Percentiles rank a stretch among this genome's conserved stretches.
Conservation (phyloP, 53 echinoderm and acorn worm species). For the Pentamera pediparva region DNA sequence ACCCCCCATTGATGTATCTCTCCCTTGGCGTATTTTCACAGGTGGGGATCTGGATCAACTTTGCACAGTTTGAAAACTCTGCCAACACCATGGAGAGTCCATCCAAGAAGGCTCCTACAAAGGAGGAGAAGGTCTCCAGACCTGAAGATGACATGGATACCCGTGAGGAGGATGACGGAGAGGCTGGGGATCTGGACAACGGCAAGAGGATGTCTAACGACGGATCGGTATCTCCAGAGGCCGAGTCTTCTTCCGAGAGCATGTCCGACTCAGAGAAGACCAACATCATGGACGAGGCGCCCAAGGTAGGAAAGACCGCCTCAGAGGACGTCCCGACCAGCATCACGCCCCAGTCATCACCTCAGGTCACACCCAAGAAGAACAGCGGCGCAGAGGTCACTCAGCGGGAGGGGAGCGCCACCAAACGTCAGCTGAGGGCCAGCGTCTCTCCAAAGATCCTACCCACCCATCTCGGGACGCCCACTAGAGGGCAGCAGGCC, state of each 20-base stretch:
- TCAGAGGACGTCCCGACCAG: slow-evolving; percentile 22
- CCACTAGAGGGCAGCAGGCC: slow-evolving; percentile 13
- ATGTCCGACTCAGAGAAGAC: background rate
- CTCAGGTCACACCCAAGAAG: slow-evolving; percentile 28
- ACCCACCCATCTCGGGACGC: slow-evolving; percentile 2
- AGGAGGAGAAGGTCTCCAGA: background rate
- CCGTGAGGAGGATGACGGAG: slow-evolving; percentile 27
- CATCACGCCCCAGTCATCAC: slow-evolving; percentile 16
- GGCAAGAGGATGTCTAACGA: slow-evolving; percentile 1
- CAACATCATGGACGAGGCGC: slow-evolving; percentile 9
- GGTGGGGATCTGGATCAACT: slow-evolving; percentile 88
- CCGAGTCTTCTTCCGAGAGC: slow-evolving; percentile 1
- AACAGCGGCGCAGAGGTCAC: background rate
- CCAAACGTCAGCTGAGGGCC: slow-evolving; percentile 6
- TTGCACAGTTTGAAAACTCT: slow-evolving; percentile 49
- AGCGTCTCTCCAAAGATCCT: slow-evolving; percentile 9
- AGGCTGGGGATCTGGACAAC: background rate
- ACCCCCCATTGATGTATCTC: background rate
- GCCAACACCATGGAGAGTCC: slow-evolving; percentile 29
- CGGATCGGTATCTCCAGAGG: background rate
- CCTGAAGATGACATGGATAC: slow-evolving; percentile 2
- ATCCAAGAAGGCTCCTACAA: background rate
- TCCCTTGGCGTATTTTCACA: background rate
- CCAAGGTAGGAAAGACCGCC: slow-evolving; percentile 16
- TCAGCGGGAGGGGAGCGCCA: background rate